phyloP scores from a whole-genome alignment of 1,140 invertebrate species.

The Phymorhynchus buccinoides region DNA sequence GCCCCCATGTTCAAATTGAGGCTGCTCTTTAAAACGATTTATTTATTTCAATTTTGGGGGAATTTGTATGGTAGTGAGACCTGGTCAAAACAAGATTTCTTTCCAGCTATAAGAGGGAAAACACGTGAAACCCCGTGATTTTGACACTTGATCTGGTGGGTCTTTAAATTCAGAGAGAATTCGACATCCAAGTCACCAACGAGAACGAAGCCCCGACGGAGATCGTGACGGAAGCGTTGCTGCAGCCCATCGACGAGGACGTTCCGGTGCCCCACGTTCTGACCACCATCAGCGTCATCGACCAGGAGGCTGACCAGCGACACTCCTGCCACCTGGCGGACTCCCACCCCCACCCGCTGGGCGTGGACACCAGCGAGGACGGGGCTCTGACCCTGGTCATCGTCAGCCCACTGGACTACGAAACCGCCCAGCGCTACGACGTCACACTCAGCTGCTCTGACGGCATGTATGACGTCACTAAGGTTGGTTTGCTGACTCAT shows the following conservation, averaged over 20 bases:
- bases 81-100: too few species aligned
- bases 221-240: conserved; percentile 45
- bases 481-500: too few species aligned
- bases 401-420: conserved; percentile 47
- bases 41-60: too few species aligned
- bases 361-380: conserved; percentile 41
- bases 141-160: too few species aligned
- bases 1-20: too few species aligned
- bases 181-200: conserved; percentile 52
- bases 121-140: too few species aligned
- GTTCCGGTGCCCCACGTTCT: conserved; percentile 46
- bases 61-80: too few species aligned
- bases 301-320: conserved; percentile 54
- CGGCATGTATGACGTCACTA: conserved; percentile 34
- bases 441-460: conserved; percentile 52
- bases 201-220: conserved; percentile 56
- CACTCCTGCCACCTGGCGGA: conserved; percentile 51
- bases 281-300: conserved; percentile 51
- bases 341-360: conserved; percentile 40
- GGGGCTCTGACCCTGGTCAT: conserved; percentile 41
- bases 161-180: conserved; percentile 51
- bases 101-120: too few species aligned
- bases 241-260: neutral
- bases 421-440: conserved; percentile 32
- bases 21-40: too few species aligned